Evolutionary conservation across 2,113 vertebrate genomes (phyloP), one percentile per base, ranked within the genome.

Genomic region (Pica pica): DNA sequence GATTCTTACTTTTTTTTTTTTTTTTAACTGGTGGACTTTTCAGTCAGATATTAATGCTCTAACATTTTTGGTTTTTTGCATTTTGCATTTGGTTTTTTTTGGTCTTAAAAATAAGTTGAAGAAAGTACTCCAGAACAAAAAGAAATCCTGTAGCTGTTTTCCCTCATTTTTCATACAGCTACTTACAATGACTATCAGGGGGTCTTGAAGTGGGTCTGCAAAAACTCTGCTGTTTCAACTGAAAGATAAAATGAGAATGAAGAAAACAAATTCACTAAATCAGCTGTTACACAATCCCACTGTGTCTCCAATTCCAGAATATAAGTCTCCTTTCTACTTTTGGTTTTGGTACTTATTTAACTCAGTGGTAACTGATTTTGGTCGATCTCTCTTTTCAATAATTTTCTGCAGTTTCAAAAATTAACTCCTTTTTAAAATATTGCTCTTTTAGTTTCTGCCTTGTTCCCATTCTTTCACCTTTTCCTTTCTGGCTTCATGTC

Each of bases 81-180:
- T 70, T 57, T 50, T 50, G 3, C 1, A 42, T 17, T 42, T 42
- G 16, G 16, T 31, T 33, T 37, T 23, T 60, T 70, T 74, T 75
- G 9, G 0, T 28, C 22, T 16, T 23, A 56, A 49, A 80, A 28
- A 26, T 1, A 76, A 7, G 9, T 79, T 35, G 21, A 56, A 75
- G 9, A 68, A 71, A 68, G 1, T 2, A 55, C 1, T 9, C 7
- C 5, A 57, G 24, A 68, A 68, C 9, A 63, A 63, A 53, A 88
- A 68, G 3, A 50, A 71, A n/a, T 59, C 8, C 2, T 13, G 4
- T 31, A 3, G 1, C 1, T 50, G 27, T 89, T 65, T 31, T 1
- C 3, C 13, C 7, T 87, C 6, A 30, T 60, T 88, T 76, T 93
- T 71, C 20, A n/a, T 35, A 33, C 7, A 42, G 21, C 2, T 63